phyloP scores from a whole-genome alignment of 2,113 vertebrate genomes.

The Equus przewalskii region DNA sequence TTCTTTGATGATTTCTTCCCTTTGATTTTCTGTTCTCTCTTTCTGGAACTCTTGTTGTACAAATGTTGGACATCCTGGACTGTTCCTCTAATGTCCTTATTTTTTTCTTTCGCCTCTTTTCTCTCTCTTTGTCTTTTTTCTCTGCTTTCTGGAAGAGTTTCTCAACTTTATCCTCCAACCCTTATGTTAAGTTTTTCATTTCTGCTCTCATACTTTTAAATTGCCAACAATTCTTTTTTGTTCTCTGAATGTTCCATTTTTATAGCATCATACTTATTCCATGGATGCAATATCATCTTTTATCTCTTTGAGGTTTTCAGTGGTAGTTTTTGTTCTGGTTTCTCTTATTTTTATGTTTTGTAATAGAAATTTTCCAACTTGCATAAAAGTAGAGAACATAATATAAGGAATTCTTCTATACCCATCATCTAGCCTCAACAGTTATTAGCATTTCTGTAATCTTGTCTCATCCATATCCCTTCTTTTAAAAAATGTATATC shows the following conservation, averaged over 20 bases:
- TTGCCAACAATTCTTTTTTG: not conserved
- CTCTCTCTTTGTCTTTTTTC: not conserved
- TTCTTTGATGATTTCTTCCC: not conserved
- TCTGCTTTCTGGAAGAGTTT: not conserved
- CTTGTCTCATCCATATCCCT: not conserved
- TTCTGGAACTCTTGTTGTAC: not conserved
- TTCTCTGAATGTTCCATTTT: not conserved
- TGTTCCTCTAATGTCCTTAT: not conserved
- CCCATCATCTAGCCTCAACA: not conserved
- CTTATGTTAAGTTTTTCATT: not conserved
- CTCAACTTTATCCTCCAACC: not conserved
- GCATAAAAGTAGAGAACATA: not conserved
- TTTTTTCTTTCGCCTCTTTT: not conserved
- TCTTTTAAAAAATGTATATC: not conserved
- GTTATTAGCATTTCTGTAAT: not conserved
- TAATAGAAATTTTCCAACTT: not conserved
- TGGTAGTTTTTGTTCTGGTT: not conserved
- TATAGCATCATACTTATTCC: not conserved
- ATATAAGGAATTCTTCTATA: not conserved
- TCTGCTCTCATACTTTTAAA: not conserved
- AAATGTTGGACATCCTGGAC: not conserved
- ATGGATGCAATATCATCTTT: not conserved
- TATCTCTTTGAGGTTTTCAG: not conserved
- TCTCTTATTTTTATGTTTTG: conserved; percentile 4
- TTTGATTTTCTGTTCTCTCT: not conserved